Evolutionary conservation across 2,888 invertebrate genomes (phyloP), one percentile per base, ranked within the genome.

Genomic region (Amphipoea oculea): DNA sequence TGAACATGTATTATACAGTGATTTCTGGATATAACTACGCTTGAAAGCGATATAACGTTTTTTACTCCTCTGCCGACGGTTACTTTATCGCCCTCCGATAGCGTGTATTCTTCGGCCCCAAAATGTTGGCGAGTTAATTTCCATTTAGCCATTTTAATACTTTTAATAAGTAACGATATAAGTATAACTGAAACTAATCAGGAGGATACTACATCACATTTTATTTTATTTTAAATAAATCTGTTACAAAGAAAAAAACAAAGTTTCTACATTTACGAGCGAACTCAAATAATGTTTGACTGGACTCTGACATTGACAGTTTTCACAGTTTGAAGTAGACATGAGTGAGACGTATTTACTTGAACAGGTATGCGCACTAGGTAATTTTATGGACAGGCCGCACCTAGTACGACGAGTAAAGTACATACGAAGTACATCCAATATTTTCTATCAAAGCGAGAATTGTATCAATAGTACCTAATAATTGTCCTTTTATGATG

Each of bases 21-120:
- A 83, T 94, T 93, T 86, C 96, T 93, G 17, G 96, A 97, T 89
- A 97, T 93, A 14, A 95, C 95, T 83, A 95, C 91, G 85, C 96
- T 96, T 67, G 94, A 90, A 40, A 96, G 89, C 60, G 92, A 88
- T 86, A 97, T 93, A 57, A 86, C 93, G 86, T 96, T 96, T 65
- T 93, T 90, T 20, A 90, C 69, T 67, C 94, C 94, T 88, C 97
- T 91, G 62, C 97, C 97, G 36, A 97, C 91, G 65, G 95, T 94
- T 45, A 95, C 90, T 86, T 94, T 92, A 42, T 95, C 95, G 36
- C 95, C 96, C 87, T 95, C 95, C 12, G 89, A 76, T 62, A 96
- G 89, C 54, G 89, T 90, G 83, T 90, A 94, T 85, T 94, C 94
- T 88, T 96, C 95, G 68, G 82, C 88, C 42, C 95, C 95, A 89